Evolutionary conservation across 2,888 invertebrate genomes (phyloP), one percentile per base, ranked within the genome.

Genomic region (Tetramorium bicarinatum): DNA sequence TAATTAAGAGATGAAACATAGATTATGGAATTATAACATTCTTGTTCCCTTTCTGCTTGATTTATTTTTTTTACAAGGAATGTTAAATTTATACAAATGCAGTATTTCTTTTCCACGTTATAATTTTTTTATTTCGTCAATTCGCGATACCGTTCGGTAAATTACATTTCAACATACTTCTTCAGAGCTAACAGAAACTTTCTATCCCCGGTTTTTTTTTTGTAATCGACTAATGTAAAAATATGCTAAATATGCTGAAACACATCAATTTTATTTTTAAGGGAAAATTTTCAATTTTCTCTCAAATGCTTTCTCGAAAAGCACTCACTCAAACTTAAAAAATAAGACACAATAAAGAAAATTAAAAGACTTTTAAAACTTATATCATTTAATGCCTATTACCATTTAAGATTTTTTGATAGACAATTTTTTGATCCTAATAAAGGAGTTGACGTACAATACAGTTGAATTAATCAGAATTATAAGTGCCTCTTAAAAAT

Each of bases 41-140:
- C 3, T 66, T 1, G 1, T 66, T 44, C 2, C 3, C n/a, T 15
- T 41, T 3, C 8, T 21, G 8, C 6, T 44, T 3, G 69, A 29
- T 18, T 49, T 69, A 69, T 69, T n/a, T 69, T 69, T 69, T n/a
- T 49, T 13, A 49, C 18, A 29, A 69, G 4, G 13, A 34, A 25
- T 49, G 15, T 71, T 71, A 2, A 52, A 21, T 66, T 66, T 25
- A 41, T 44, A 44, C 15, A 41, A 41, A 41, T 1, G 7, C 44
- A 15, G n/a, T 1, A 64, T 2, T 13, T 66, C 25, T 67, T 18
- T 49, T 76, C 21, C 56, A 0, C 15, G 0, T 25, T 25, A 21
- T 8, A 66, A 15, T 11, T 34, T 47, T 9, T 9, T 41, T 29
- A 29, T 54, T 11, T 18, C 15, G 0, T 25, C 41, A 18, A 18